phyloP scores from a whole-genome alignment of 2,797 vertebrate species.

The Melanotaenia trifasciata region DNA sequence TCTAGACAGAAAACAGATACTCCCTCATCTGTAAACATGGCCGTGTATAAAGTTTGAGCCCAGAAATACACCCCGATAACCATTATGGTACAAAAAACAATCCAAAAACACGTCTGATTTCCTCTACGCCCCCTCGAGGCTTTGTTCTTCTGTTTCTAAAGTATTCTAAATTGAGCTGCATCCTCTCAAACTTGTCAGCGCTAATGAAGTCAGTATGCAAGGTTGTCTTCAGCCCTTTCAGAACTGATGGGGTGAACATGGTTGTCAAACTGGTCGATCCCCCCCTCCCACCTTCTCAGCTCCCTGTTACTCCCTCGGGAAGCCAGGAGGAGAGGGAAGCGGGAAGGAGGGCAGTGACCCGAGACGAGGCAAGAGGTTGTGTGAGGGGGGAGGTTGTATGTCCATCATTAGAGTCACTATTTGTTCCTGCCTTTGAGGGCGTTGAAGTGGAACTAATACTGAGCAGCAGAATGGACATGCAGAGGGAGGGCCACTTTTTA shows the following conservation, averaged over 20 bases:
- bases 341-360: constrained; percentile 81
- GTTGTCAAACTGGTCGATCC: constrained; percentile 85
- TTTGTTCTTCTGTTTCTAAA: constrained; percentile 56
- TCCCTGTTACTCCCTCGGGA: constrained; percentile 69
- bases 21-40: constrained; percentile 43
- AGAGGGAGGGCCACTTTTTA: constrained; percentile 86
- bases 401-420: constrained; percentile 83
- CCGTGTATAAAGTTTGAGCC: constrained; percentile 48
- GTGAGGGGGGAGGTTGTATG: constrained; percentile 58
- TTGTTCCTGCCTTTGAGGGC: constrained; percentile 79
- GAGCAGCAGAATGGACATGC: constrained; percentile 77
- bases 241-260: constrained; percentile 82
- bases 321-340: constrained; percentile 20
- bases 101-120: constrained; percentile 44
- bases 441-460: constrained; percentile 87
- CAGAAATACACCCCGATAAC: constrained; percentile 36
- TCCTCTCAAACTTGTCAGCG: constrained; percentile 80
- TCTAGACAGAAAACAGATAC: constrained; percentile 30
- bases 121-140: constrained; percentile 47
- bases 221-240: constrained; percentile 62
- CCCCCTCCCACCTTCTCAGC: constrained; percentile 32
- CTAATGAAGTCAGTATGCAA: constrained; percentile 89
- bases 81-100: constrained; percentile 25
- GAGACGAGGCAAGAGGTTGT: constrained; percentile 65
- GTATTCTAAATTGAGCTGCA: constrained; percentile 77